Evolutionary conservation across 2,797 vertebrate genomes (phyloP), one percentile per base, ranked within the genome.

Genomic region (Lophius americanus): DNA sequence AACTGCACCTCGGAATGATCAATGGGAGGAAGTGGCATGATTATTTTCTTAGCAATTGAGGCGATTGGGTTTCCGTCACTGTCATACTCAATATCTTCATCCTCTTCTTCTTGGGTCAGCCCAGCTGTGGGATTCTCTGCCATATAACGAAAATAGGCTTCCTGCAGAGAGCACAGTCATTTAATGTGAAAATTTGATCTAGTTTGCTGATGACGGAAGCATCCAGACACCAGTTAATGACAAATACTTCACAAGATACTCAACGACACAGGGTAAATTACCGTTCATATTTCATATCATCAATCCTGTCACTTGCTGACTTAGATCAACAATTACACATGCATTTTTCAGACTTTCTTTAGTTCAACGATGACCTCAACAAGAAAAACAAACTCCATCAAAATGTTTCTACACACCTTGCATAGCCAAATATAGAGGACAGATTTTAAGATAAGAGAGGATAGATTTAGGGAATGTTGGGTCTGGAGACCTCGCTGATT

Each of bases 71-170:
- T 99, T 42, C 98, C 98, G 73, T 99, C 98, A 68, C 98, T 99
- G 42, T 99, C 98, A 60, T 99, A 99, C 38, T 99, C 98, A 71
- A 99, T 84, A 71, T 95, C 95, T 79, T 99, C 98, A 11, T 99
- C 98, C 7, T 99, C 98, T 38, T 99, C 98, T 65, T 99, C 97
- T 52, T 85, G 95, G 70, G 95, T 94, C 84, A 99, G 93, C 37
- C 98, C 98, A 42, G 97, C 98, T 57, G 95, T 99, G 78, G 98
- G 98, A 86, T 99, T 99, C 92, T 99, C 98, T 53, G 96, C 98
- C 98, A 99, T 99, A 91, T 97, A 99, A 72, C 97, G 96, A 87
- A 99, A 99, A 85, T 99, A 99, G 60, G 98, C 98, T 94, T 99
- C 98, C 98, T 99, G 95, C 92, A 96, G 92, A 93, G 91, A 93